phyloP scores from a whole-genome alignment of 2,888 invertebrate genomes.

The Suillia variegata region DNA sequence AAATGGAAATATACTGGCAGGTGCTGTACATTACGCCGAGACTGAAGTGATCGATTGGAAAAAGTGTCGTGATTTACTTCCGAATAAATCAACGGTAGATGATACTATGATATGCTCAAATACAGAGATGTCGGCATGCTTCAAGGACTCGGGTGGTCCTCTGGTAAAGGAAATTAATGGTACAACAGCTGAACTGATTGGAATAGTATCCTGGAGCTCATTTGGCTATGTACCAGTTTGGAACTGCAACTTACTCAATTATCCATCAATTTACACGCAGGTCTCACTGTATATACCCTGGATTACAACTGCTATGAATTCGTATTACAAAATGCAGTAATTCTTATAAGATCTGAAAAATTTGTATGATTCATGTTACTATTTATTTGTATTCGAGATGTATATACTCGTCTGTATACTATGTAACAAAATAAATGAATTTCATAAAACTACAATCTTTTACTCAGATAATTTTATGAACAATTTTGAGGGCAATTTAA shows the following conservation, averaged over 20 bases:
- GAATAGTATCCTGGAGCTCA: slow-evolving; percentile 65
- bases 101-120: slow-evolving; percentile 60
- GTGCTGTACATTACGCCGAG: slow-evolving; percentile 48
- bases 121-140: slow-evolving; percentile 62
- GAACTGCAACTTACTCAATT: slow-evolving; percentile 58
- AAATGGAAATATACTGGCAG: slow-evolving; percentile 33
- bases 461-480: too few relatives aligned
- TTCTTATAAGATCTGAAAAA: too few relatives aligned
- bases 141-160: slow-evolving; percentile 59
- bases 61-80: slow-evolving; percentile 39
- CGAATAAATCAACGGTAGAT: slow-evolving; percentile 45
- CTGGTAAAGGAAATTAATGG: slow-evolving; percentile 41
- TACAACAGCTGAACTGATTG: slow-evolving; percentile 51
- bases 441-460: too few relatives aligned
- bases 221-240: slow-evolving; percentile 61
- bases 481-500: too few relatives aligned
- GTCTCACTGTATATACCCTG: too few relatives aligned
- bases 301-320: too few relatives aligned
- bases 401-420: too few relatives aligned
- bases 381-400: too few relatives aligned
- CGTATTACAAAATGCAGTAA: too few relatives aligned
- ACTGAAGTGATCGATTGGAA: slow-evolving; percentile 46
- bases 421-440: too few relatives aligned
- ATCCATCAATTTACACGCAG: slow-evolving; percentile 63
- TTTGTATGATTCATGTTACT: too few relatives aligned